phyloP scores from a whole-genome alignment of 2,113 vertebrate genomes.

The Puma concolor region DNA sequence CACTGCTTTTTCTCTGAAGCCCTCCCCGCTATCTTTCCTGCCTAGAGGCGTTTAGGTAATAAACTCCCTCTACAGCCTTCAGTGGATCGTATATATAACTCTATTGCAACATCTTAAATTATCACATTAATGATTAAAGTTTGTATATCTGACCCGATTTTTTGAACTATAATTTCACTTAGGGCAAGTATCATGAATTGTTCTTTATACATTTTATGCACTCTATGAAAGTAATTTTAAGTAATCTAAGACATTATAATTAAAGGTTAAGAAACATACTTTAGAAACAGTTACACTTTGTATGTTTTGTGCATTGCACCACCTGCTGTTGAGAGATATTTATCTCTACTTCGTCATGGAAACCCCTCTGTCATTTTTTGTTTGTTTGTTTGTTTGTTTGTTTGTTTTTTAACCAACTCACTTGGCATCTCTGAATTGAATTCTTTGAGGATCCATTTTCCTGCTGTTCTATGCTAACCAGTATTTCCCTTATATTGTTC shows the following conservation, averaged over 20 bases:
- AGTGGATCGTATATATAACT: constrained; percentile 55
- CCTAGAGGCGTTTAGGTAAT: constrained; percentile 30
- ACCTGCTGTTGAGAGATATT: constrained; percentile 45
- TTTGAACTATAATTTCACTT: constrained; percentile 56
- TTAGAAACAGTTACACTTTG: constrained; percentile 6
- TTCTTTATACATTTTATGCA: constrained; percentile 60
- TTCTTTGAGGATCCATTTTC: not conserved
- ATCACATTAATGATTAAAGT: constrained; percentile 65
- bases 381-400: not conserved
- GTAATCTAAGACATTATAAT: constrained; percentile 18
- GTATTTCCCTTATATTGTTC: not conserved
- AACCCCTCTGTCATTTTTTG: not conserved
- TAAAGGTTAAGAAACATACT: not conserved
- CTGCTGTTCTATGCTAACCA: not conserved
- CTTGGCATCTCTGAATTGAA: not conserved
- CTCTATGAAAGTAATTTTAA: constrained; percentile 57
- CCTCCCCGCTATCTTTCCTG: not conserved
- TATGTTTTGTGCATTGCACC: constrained; percentile 23
- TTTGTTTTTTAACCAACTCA: not conserved
- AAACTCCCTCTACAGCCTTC: not conserved
- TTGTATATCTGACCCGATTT: constrained; percentile 52
- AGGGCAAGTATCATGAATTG: constrained; percentile 49
- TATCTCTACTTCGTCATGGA: not conserved
- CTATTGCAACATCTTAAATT: constrained; percentile 43
- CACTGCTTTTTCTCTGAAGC: constrained; percentile 11